Conservation (phyloP, 2,888 invertebrate species). For the Andrena praecox region DNA sequence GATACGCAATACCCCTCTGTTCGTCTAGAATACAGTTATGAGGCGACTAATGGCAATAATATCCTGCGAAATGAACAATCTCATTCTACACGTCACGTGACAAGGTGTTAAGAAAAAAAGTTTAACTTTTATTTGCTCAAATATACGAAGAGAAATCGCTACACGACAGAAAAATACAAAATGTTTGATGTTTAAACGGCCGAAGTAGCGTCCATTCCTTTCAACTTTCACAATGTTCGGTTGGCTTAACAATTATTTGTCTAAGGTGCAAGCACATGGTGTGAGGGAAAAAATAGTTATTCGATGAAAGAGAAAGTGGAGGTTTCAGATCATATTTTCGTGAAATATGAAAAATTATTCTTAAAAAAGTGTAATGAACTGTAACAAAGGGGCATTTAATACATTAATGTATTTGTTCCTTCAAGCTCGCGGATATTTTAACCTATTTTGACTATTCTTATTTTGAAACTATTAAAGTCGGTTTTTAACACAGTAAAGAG, state of each 20-base stretch:
- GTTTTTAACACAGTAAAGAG: no score
- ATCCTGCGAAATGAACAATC: background rate
- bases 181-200: background rate
- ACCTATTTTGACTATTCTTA: no score
- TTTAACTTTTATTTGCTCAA: no score
- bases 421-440: no score
- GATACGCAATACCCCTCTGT: background rate
- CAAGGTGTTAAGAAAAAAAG: no score
- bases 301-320: background rate
- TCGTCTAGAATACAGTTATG: background rate
- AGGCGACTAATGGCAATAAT: background rate
- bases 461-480: no score
- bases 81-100: background rate
- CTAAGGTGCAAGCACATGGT: no score
- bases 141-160: no score
- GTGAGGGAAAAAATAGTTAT: background rate
- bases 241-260: no score
- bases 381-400: no score
- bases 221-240: background rate
- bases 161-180: background rate
- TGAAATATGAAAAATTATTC: background rate
- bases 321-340: background rate
- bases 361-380: background rate
- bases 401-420: no score
- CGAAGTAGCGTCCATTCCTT: background rate